Evolutionary conservation across 2,113 vertebrate genomes (phyloP).

Genomic region (Phylloscopus whistleri): DNA sequence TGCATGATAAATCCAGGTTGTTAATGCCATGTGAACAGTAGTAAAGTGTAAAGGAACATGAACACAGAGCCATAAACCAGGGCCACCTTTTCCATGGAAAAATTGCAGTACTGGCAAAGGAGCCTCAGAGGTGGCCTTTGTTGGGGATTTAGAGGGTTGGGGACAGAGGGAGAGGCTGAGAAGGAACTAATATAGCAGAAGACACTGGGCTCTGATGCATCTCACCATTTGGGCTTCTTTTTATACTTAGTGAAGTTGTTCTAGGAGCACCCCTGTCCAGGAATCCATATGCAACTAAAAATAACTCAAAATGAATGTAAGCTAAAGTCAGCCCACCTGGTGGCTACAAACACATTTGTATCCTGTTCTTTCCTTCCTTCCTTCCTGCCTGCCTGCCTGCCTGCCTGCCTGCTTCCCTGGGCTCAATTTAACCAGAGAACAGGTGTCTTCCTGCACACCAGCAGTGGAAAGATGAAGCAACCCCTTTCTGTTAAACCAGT

Average conservation of each 20-base stretch:
- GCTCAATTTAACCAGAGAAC: background rate
- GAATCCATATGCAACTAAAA: background rate
- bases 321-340: conserved; percentile 15
- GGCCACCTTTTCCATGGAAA: background rate
- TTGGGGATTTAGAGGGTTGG: background rate
- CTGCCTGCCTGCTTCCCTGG: background rate
- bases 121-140: background rate
- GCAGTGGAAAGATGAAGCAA: background rate
- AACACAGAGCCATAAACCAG: background rate
- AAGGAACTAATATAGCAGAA: background rate
- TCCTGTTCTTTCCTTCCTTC: background rate
- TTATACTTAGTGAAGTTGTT: background rate
- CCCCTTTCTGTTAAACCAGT: background rate
- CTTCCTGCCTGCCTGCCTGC: background rate
- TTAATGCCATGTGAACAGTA: background rate
- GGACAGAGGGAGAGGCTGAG: background rate
- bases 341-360: background rate
- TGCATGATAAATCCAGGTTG: background rate
- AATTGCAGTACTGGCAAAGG: background rate
- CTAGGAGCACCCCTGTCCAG: background rate
- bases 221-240: background rate
- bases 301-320: background rate
- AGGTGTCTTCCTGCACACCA: conserved; percentile 18
- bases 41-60: background rate
- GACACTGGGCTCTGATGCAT: background rate